phyloP scores from a whole-genome alignment of 2,113 vertebrate species.

The Apodemus sylvaticus region DNA sequence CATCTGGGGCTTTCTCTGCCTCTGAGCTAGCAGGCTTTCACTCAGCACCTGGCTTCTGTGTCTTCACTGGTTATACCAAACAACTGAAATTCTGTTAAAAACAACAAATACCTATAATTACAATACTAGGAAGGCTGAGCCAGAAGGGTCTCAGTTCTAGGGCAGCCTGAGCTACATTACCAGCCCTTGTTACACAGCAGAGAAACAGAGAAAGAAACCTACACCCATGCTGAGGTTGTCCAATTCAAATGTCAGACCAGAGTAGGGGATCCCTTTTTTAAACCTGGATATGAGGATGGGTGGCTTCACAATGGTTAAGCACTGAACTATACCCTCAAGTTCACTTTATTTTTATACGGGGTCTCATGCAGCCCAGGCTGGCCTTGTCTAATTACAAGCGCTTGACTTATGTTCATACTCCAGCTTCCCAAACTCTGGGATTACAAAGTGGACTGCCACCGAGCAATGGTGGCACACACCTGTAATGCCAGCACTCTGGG shows the following conservation, averaged over 20 bases:
- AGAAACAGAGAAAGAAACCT: neutral
- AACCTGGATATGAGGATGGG: neutral
- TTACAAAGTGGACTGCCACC: accelerated
- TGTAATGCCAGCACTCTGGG: no score
- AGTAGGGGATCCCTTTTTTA: neutral
- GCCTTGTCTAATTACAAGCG: neutral
- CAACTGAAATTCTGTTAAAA: no score
- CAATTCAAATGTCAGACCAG: neutral
- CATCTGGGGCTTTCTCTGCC: no score
- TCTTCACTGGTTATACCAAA: no score
- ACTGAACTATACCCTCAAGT: neutral
- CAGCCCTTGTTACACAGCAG: neutral
- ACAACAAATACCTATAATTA: neutral
- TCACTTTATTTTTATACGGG: neutral
- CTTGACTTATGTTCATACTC: neutral
- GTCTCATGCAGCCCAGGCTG: neutral
- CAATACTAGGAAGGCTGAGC: neutral
- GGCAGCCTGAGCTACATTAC: neutral
- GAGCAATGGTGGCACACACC: no score
- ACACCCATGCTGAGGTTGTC: neutral
- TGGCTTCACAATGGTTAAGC: neutral
- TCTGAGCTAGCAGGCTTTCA: no score
- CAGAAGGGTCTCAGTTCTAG: neutral
- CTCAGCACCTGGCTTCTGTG: no score
- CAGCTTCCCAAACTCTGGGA: neutral